Base-by-base conservation (phyloP, 2,797 vertebrate genomes). In the Periophthalmus magnuspinnatus region DNA sequence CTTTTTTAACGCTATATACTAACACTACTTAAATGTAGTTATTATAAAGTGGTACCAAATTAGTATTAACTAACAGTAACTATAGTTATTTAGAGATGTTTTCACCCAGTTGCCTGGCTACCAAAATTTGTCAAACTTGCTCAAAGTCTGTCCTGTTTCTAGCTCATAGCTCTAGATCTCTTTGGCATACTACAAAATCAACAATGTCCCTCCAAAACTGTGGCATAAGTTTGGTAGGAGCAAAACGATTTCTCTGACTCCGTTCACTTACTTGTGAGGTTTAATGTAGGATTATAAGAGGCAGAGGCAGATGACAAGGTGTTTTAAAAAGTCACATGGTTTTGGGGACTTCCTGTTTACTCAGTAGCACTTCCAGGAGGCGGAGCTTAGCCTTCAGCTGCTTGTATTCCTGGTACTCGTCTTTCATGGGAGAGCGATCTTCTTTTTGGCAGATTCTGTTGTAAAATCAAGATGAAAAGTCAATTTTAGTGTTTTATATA, bases 401-500 rank as follows among this genome's bases (percentile, higher is more conserved):
- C 64, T 97, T 99, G 91, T 99, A 99, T 19, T 97, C 96, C 0
- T 87, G 95, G 88, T 98, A 98, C 13, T 98, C 97, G 50, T 96
- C 95, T 0, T 95, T 94, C 95, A 97, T 94, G 0, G 95, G 95
- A 28, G 84, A 74, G 9, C 96, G 95, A 55, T 98, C 97, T 81
- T 98, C 97, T 73, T 97, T 98, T 75, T 97, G 96, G 68, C 95
- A 95, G 0, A 93, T 94, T 87, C 97, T 99, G 78, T 33, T 17
- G 1, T 69, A 9, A 54, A 60, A 83, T 6, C 19, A 28, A 21
- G 24, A 69, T 2, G 33, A 41, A 38, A 36, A 14, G 59, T 9
- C 8, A 21, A 1, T 45, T 1, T 8, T 28, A 60, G 33, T n/a
- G 58, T 9, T 36, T 28, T 28, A 3, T 28, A 3, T 3, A 28